Conservation (phyloP, 2,113 vertebrate genomes). For the Rafetus swinhoei region DNA sequence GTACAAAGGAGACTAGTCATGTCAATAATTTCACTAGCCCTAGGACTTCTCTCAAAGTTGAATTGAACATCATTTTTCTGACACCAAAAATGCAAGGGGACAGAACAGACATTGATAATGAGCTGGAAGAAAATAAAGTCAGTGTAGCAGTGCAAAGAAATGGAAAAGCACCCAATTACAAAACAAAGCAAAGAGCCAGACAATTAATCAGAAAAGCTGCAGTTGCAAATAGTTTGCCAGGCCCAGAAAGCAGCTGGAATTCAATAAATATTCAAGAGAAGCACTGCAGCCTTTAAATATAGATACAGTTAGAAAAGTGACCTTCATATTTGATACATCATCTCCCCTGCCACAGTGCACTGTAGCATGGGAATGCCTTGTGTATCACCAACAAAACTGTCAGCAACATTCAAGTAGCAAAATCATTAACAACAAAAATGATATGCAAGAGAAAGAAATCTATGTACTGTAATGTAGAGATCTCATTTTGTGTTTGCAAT, state of each 20-base stretch:
- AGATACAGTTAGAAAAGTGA: background rate
- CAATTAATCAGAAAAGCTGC: background rate
- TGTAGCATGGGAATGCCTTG: background rate
- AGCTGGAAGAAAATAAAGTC: background rate
- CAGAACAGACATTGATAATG: background rate
- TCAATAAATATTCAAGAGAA: background rate
- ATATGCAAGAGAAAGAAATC: background rate
- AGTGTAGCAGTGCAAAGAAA: background rate
- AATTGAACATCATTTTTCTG: background rate
- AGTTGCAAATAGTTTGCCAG: background rate
- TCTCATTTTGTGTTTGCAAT: background rate
- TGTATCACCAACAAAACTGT: background rate
- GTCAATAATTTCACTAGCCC: background rate
- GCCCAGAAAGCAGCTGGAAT: background rate
- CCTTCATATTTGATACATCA: background rate
- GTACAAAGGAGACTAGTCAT: background rate
- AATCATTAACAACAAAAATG: background rate
- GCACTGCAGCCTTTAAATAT: no score
- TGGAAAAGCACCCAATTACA: background rate
- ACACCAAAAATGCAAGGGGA: background rate
- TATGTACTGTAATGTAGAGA: background rate
- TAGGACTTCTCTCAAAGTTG: background rate
- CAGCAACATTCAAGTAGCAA: background rate
- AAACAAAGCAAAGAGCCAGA: background rate
- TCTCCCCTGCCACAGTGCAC: fast-evolving